These are phyloP conservation scores for Eospalax fontanierii DNA, from an alignment of 2,797 vertebrate species.

Conservation along the genomic window DNA sequence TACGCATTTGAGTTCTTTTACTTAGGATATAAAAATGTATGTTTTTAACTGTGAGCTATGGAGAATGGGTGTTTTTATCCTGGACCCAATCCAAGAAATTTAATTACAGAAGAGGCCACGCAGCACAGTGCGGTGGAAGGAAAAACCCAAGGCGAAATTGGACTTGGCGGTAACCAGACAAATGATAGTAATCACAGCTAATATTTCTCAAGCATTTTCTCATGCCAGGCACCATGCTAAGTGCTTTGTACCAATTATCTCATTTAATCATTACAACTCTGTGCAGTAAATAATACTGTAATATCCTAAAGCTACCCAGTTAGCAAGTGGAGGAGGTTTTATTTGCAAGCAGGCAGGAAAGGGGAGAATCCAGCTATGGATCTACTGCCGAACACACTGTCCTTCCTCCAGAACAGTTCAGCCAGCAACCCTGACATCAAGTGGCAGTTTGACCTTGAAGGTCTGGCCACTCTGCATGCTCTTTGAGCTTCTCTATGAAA, in stretches of 20 bases:
- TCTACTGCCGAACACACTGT: not conserved
- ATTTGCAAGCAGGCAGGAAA: not conserved
- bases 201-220: constrained; percentile 66
- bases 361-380: not conserved
- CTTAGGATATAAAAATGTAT: constrained; percentile 7
- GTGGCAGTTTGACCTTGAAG: not conserved
- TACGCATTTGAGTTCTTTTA: not conserved
- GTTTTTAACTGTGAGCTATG: constrained; percentile 43
- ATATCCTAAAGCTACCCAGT: not conserved
- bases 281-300: not conserved
- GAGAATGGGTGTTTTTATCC: constrained; percentile 48
- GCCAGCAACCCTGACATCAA: too few species aligned
- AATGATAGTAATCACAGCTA: constrained; percentile 66
- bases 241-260: constrained; percentile 63
- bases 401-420: not conserved
- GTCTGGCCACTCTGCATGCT: not conserved
- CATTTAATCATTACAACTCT: constrained; percentile 64
- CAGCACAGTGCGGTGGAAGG: not conserved
- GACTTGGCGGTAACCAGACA: constrained; percentile 5
- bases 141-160: constrained; percentile 55
- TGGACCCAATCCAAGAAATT: constrained; percentile 67
- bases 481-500: not conserved
- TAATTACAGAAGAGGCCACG: constrained; percentile 62
- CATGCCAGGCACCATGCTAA: constrained; percentile 50
- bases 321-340: not conserved